Evolutionary conservation across 1,140 invertebrate genomes (phyloP).

Genomic region (Sminthurinus signatus): DNA sequence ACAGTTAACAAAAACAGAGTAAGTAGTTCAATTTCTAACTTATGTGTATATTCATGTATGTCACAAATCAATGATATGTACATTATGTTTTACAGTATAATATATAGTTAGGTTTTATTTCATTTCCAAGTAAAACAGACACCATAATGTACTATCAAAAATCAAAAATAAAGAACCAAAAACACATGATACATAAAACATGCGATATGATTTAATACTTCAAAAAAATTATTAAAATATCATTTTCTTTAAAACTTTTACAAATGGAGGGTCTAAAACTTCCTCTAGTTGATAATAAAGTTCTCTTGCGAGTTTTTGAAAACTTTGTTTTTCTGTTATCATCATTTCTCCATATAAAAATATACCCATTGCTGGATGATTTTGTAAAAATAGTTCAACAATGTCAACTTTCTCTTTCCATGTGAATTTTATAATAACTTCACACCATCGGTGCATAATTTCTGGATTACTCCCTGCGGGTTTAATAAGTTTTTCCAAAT

Average conservation of each 20-base stretch:
- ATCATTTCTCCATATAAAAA: constrained; percentile 45
- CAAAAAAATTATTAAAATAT: no score
- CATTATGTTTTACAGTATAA: no score
- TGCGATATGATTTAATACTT: no score
- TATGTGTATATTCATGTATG: no score
- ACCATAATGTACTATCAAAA: no score
- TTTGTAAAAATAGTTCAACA: constrained; percentile 43
- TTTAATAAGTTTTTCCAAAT: constrained; percentile 11
- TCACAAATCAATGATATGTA: no score
- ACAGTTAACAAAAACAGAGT: no score
- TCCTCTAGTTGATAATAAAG: constrained; percentile 15
- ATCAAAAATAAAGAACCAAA: no score
- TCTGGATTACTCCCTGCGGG: constrained; percentile 40
- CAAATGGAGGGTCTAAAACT: constrained; percentile 26
- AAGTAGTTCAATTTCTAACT: no score
- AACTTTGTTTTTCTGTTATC: constrained; percentile 34
- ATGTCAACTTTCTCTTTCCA: constrained; percentile 39
- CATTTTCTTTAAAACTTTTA: constrained; percentile 18
- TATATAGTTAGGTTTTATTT: no score
- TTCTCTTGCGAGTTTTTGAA: constrained; percentile 32
- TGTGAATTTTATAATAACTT: constrained; percentile 46
- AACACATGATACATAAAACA: no score
- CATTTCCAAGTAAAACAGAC: no score
- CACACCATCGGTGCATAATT: constrained; percentile 47
- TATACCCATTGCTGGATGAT: constrained; percentile 44